phyloP scores from a whole-genome alignment of 1,140 invertebrate species.

The Coelopa frigida region DNA sequence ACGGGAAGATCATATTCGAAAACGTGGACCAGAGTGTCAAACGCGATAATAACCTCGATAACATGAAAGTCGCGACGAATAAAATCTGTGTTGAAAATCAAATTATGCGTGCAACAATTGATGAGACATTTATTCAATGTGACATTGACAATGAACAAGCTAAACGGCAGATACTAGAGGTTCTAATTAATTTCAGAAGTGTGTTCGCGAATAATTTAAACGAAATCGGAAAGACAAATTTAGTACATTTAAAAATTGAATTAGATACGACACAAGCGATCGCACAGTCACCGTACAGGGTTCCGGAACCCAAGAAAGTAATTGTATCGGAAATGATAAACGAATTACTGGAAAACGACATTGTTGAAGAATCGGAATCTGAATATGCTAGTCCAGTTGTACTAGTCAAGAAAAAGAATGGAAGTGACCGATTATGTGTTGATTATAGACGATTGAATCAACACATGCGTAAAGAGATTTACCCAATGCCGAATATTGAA shows the following conservation, averaged over 20 bases:
- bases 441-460: conserved; percentile 24
- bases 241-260: conserved; percentile 9
- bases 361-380: conserved; percentile 30
- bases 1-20: neutral
- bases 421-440: conserved; percentile 20
- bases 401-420: conserved; percentile 47
- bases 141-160: too few relatives aligned
- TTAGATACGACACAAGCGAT: conserved; percentile 8
- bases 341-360: conserved; percentile 14
- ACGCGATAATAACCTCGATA: too few relatives aligned
- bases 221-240: conserved; percentile 8
- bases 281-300: conserved; percentile 11
- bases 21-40: neutral
- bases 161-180: too few relatives aligned
- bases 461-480: conserved; percentile 21
- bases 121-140: too few relatives aligned
- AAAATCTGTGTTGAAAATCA: too few relatives aligned
- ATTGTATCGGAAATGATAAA: conserved; percentile 11
- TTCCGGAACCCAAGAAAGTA: conserved; percentile 9
- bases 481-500: conserved; percentile 25
- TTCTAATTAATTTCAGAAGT: neutral
- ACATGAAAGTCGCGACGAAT: too few relatives aligned
- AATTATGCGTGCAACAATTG: too few relatives aligned
- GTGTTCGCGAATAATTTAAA: conserved; percentile 2
- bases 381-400: conserved; percentile 47